Percentiles rank a stretch among this genome's conserved stretches.
phyloP scores from a whole-genome alignment of 2,113 vertebrate genomes.

The Zosterops pallidus region DNA sequence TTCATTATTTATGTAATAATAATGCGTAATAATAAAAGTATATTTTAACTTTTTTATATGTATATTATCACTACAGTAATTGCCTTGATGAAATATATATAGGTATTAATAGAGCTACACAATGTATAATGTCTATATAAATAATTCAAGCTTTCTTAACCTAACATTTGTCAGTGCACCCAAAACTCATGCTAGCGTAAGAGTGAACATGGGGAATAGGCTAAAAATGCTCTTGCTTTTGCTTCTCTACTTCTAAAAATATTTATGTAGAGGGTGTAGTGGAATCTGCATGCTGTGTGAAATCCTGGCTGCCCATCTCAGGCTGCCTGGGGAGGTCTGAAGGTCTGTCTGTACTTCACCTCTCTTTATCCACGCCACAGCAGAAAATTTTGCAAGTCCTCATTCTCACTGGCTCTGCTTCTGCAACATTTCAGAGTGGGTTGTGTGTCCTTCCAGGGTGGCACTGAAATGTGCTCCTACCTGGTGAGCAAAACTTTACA shows the following conservation, averaged over 20 bases:
- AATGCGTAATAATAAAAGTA: background rate
- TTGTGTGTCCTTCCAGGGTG: fast-evolving
- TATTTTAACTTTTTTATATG: background rate
- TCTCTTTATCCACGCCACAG: background rate
- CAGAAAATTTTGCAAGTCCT: background rate
- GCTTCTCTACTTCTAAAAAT: background rate
- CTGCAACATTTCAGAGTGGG: background rate
- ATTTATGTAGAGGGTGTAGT: background rate
- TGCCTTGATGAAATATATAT: conserved; percentile 21
- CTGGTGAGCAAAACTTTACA: background rate
- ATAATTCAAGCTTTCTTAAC: conserved; percentile 33
- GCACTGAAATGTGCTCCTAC: background rate
- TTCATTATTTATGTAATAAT: background rate
- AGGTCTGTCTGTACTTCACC: background rate
- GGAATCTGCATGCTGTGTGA: background rate
- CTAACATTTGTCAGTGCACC: background rate
- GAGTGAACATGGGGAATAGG: background rate
- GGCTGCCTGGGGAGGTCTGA: background rate
- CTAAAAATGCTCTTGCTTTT: conserved; percentile 4
- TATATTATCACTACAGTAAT: background rate
- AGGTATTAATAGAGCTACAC: conserved; percentile 30
- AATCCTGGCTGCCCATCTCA: background rate
- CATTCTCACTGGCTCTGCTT: background rate
- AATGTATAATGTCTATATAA: conserved; percentile 34
- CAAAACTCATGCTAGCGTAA: background rate